phyloP scores from a whole-genome alignment of 2,797 vertebrate genomes.

The Sylvilagus floridanus region DNA sequence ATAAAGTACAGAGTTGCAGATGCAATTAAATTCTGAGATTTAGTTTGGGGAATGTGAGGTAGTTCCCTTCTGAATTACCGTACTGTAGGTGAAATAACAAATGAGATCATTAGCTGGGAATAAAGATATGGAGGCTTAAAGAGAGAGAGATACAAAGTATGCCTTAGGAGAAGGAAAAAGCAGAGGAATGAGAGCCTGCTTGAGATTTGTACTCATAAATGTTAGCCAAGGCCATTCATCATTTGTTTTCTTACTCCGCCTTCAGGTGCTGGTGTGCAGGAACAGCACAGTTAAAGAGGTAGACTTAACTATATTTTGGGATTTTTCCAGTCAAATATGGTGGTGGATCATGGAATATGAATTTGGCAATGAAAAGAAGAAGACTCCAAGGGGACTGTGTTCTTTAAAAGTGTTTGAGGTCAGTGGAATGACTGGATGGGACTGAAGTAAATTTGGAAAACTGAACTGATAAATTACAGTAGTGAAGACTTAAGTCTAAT shows the following conservation, averaged over 20 bases:
- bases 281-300: not conserved
- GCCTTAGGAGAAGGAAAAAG: not conserved
- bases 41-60: not conserved
- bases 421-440: not conserved
- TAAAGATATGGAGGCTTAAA: not conserved
- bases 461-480: not conserved
- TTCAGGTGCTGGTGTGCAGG: not conserved
- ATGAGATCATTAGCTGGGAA: not conserved
- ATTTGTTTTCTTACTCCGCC: rapidly evolving
- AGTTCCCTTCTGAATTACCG: not conserved
- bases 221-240: not conserved
- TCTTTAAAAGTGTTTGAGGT: not conserved
- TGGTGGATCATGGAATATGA: not conserved
- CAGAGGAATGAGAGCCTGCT: not conserved
- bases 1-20: not conserved
- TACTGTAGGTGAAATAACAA: not conserved
- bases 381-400: not conserved
- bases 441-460: not conserved
- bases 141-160: not conserved
- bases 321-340: not conserved
- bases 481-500: not conserved
- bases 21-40: not conserved
- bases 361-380: not conserved
- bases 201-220: not conserved
- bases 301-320: not conserved